Conservation (phyloP, 2,888 invertebrate species). For the Cryptus viduatorius region DNA sequence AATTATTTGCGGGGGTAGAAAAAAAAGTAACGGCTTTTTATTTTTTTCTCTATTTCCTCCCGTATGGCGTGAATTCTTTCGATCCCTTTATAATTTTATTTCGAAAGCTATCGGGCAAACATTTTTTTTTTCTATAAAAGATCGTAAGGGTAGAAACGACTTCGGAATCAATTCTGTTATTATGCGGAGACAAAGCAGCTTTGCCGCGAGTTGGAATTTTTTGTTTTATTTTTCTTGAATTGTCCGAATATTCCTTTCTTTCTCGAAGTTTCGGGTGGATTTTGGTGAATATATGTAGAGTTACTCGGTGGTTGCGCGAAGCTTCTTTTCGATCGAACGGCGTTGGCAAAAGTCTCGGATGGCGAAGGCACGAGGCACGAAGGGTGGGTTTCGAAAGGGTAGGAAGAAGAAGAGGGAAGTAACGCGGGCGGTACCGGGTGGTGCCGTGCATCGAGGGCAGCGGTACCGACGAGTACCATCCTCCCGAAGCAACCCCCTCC, state of each 20-base stretch:
- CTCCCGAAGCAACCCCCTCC: slow-evolving; percentile 68
- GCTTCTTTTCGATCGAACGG: slow-evolving; percentile 73
- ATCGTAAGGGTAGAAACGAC: background rate
- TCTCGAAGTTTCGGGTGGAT: slow-evolving; percentile 22
- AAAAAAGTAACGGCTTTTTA: slow-evolving; percentile 23
- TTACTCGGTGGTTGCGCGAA: slow-evolving; percentile 49
- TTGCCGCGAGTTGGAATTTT: background rate
- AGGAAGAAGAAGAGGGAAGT: slow-evolving; percentile 68
- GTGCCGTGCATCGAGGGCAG: slow-evolving; percentile 78
- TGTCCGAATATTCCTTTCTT: no score
- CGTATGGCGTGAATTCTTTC: background rate
- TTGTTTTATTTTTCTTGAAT: background rate
- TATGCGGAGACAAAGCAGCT: background rate
- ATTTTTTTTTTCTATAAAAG: background rate
- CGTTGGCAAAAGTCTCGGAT: slow-evolving; percentile 40
- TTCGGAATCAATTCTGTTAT: background rate
- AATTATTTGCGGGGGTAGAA: slow-evolving; percentile 2
- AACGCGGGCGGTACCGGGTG: slow-evolving; percentile 77
- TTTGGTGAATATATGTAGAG: slow-evolving; percentile 59
- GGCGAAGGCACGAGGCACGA: slow-evolving; percentile 45
- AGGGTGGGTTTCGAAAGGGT: slow-evolving; percentile 44
- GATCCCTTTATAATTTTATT: background rate
- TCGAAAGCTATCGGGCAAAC: background rate
- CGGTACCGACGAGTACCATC: slow-evolving; percentile 82
- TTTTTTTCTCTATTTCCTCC: slow-evolving; percentile 11